These are phyloP conservation scores for Chionodraco myersi DNA, from an alignment of 2,113 vertebrate genomes.

Conservation along the genomic window DNA sequence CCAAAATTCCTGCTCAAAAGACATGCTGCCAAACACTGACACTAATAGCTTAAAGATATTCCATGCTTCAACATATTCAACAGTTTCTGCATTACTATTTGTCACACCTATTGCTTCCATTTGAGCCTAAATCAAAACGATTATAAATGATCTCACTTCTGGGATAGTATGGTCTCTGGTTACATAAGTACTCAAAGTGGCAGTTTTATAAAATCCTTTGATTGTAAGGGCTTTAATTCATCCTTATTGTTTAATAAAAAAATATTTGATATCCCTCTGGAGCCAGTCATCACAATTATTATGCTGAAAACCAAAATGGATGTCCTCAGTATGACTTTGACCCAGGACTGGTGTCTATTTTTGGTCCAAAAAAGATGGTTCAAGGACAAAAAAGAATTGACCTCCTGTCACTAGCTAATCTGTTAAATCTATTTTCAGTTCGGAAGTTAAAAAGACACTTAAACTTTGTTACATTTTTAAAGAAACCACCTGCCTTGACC, in stretches of 20 bases:
- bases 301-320: background rate
- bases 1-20: slow-evolving; percentile 64
- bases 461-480: background rate
- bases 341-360: background rate
- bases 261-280: background rate
- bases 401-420: background rate
- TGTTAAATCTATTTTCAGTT: slow-evolving; percentile 10
- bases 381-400: background rate
- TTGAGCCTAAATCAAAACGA: slow-evolving; percentile 28
- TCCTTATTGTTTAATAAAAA: slow-evolving; percentile 2
- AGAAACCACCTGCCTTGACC: background rate
- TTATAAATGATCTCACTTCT: slow-evolving; percentile 29
- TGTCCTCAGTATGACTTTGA: background rate
- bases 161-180: background rate
- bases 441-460: background rate
- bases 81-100: slow-evolving; percentile 43
- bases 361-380: background rate
- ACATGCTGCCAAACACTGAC: slow-evolving; percentile 65
- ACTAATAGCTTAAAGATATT: slow-evolving; percentile 75
- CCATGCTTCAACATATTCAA: slow-evolving; percentile 33
- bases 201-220: slow-evolving; percentile 7
- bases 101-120: slow-evolving; percentile 48
- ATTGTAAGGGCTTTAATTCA: slow-evolving; percentile 33
- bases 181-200: slow-evolving; percentile 6
- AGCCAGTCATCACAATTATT: background rate